Evolutionary conservation across 2,888 invertebrate species (phyloP).

Genomic region (Cataglyphis albicans): DNA sequence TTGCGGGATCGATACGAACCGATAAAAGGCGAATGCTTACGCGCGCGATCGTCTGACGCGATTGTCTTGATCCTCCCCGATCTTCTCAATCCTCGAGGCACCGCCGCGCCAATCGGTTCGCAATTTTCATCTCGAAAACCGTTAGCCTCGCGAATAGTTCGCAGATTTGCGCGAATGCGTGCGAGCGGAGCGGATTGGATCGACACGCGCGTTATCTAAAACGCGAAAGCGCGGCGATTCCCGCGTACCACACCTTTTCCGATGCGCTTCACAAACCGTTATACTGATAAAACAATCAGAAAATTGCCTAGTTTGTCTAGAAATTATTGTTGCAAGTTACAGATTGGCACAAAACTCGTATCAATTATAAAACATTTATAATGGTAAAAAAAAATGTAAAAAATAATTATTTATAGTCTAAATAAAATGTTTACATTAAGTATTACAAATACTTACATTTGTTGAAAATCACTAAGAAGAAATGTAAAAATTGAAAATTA

Average conservation of each 20-base stretch:
- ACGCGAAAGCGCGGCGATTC: slow-evolving; percentile 29
- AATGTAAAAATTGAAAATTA: not conserved
- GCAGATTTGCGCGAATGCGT: slow-evolving; percentile 8
- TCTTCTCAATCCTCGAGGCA: slow-evolving; percentile 41
- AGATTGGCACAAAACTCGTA: not conserved
- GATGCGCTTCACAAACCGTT: slow-evolving; percentile 43
- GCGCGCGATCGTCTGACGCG: slow-evolving; percentile 11
- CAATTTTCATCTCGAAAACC: slow-evolving; percentile 67
- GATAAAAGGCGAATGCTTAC: slow-evolving; percentile 60
- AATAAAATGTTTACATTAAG: not conserved
- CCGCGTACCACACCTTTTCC: slow-evolving; percentile 51
- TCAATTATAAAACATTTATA: not conserved
- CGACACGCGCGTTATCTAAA: slow-evolving; percentile 22
- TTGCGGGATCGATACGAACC: slow-evolving; percentile 68
- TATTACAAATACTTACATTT: not conserved
- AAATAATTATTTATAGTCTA: not conserved
- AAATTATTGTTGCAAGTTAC: slow-evolving; percentile 41
- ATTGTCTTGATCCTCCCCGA: slow-evolving; percentile 13
- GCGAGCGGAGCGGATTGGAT: slow-evolving; percentile 15
- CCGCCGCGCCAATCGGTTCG: slow-evolving; percentile 55
- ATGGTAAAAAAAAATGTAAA: not conserved
- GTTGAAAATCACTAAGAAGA: not conserved
- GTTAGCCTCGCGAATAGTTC: slow-evolving; percentile 61
- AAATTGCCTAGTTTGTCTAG: slow-evolving; percentile 49
- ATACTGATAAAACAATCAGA: slow-evolving; percentile 61